Evolutionary conservation across 2,797 vertebrate genomes (phyloP).

Genomic region (Columba guinea): DNA sequence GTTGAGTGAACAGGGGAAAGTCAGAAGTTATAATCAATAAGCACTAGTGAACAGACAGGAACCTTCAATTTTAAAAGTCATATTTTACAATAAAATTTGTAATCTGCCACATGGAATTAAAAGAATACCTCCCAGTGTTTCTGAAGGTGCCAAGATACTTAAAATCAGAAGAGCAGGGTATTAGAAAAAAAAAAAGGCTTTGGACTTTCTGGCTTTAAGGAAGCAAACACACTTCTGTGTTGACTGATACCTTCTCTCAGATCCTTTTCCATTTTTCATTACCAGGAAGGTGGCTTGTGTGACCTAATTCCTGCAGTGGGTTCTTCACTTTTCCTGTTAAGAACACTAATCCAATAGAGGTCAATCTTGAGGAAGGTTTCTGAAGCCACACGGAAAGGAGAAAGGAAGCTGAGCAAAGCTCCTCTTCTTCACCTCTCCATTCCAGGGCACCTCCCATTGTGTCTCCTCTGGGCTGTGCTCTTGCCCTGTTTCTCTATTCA

Average conservation of each 20-base stretch:
- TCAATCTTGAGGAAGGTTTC: background rate
- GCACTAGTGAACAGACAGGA: background rate
- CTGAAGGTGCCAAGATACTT: background rate
- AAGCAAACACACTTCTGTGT: background rate
- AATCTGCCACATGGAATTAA: background rate
- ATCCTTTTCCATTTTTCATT: background rate
- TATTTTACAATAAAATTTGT: background rate
- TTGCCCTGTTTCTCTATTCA: background rate
- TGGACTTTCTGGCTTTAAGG: background rate
- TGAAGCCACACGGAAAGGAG: background rate
- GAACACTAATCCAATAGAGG: background rate
- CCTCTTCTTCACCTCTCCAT: background rate
- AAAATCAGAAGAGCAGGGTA: background rate
- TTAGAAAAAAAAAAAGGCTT: background rate
- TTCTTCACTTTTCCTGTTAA: background rate
- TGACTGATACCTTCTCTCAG: background rate
- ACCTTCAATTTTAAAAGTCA: background rate
- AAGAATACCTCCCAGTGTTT: background rate
- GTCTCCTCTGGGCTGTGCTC: background rate
- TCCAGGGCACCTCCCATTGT: background rate
- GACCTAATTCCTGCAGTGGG: background rate
- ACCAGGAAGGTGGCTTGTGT: background rate
- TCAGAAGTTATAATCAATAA: background rate
- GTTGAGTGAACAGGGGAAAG: background rate
- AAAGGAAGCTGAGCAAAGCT: background rate